Evolutionary conservation across 2,888 invertebrate species (phyloP), one percentile per base, ranked within the genome.

Genomic region (Callimorpha dominula): DNA sequence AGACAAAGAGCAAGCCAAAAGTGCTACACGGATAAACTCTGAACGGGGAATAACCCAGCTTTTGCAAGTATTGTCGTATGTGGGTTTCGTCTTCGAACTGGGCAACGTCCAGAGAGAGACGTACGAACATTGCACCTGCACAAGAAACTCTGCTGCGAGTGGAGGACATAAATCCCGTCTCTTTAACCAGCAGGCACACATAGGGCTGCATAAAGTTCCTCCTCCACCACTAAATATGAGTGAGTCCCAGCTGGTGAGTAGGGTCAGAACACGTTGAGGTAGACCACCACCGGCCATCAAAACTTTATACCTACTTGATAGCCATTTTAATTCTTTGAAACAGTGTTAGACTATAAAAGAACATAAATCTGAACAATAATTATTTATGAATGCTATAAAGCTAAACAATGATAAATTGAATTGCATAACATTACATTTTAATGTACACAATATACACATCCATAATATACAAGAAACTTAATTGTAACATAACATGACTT

Each of bases 401-500:
- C 31, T 31, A 31, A 31, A 31, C 2, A 31, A 31, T 31, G 31
- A 31, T 31, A 31, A 31, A 31, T 31, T 31, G 31, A 31, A 31
- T 31, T 31, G 2, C 31, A 31, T 1, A 31, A 31, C 31, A 31
- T 1, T 31, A 31, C 1, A 31, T 31, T 6, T 9, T 54, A 9
- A n/a, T 1, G n/a, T 6, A 50, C 15, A 17, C 52, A 57, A 20
- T n/a, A 54, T n/a, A n/a, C n/a, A n/a, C n/a, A n/a, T n/a, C n/a
- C n/a, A n/a, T n/a, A n/a, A n/a, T n/a, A n/a, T n/a, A 62, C 4
- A 40, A 31, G 15, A 40, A 62, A 40, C 62, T 31, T 12, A 40
- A 62, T n/a, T 46, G 20, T 20, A 54, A n/a, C 12, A 54, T 43
- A 57, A 67, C 20, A 68, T 78, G 76, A 85, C 87, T 83, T 87